These are phyloP conservation scores for Tiliacea citrago DNA, from an alignment of 2,888 invertebrate genomes.

Conservation along the genomic window DNA sequence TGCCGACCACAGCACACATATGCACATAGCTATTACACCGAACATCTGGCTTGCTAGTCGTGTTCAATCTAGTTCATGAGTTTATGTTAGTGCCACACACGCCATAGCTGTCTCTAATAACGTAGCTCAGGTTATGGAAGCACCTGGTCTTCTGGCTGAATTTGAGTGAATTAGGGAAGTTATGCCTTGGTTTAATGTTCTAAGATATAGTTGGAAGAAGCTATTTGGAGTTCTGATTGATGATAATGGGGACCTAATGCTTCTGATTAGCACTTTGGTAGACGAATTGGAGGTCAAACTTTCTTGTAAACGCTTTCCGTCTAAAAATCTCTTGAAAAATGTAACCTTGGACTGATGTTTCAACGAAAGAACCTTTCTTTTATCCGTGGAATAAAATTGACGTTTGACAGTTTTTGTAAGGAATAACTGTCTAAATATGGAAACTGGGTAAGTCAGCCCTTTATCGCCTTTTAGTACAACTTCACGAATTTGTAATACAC, in stretches of 20 bases:
- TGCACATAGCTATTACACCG: constrained; percentile 26
- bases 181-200: background rate
- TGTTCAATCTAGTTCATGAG: constrained; percentile 65
- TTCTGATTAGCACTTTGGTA: background rate
- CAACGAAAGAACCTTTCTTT: background rate
- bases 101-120: constrained; percentile 39
- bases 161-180: constrained; percentile 42
- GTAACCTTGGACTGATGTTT: background rate
- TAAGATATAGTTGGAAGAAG: background rate
- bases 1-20: constrained; percentile 9
- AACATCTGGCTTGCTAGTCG: constrained; percentile 58
- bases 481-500: background rate
- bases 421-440: background rate
- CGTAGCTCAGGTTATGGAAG: constrained; percentile 33
- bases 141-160: constrained; percentile 38
- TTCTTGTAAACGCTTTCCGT: background rate
- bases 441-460: background rate
- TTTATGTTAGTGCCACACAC: constrained; percentile 46
- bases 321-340: background rate
- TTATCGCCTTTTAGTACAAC: background rate
- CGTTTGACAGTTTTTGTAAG: background rate
- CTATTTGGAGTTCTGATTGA: background rate
- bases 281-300: background rate
- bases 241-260: background rate
- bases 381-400: background rate